These are phyloP conservation scores for Cryptotis parvus DNA, from an alignment of 2,113 vertebrate genomes.

Conservation along the genomic window DNA sequence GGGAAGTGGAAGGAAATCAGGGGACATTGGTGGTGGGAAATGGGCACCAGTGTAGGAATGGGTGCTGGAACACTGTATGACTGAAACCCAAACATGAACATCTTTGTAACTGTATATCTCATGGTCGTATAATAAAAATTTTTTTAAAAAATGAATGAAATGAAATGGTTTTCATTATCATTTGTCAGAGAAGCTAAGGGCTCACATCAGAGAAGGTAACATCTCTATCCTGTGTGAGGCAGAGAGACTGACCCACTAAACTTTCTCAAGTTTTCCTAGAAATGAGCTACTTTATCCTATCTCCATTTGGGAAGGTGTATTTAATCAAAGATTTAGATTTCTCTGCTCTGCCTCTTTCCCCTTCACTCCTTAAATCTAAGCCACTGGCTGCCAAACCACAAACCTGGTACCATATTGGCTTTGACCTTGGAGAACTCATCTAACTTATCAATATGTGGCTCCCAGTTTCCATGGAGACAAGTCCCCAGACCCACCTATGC, in stretches of 20 bases:
- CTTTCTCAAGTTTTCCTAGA: background rate
- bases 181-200: background rate
- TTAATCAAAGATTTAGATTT: background rate
- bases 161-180: background rate
- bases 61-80: too few species aligned
- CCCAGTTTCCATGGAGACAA: background rate
- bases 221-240: background rate
- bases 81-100: too few species aligned
- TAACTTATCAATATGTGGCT: background rate
- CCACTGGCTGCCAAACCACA: background rate
- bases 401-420: background rate
- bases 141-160: too few species aligned
- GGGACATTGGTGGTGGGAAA: too few species aligned
- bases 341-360: background rate
- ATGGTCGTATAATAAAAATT: too few species aligned
- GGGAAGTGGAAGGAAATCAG: too few species aligned
- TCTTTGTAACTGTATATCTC: too few species aligned
- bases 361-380: background rate
- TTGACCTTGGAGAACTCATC: background rate
- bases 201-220: background rate
- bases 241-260: background rate
- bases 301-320: background rate
- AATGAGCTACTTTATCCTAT: background rate
- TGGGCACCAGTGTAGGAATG: too few species aligned
- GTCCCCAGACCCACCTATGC: slow-evolving; percentile 92